Evolutionary conservation across 2,113 vertebrate species (phyloP), one percentile per base, ranked within the genome.

Genomic region (Mionectes macconnelli): DNA sequence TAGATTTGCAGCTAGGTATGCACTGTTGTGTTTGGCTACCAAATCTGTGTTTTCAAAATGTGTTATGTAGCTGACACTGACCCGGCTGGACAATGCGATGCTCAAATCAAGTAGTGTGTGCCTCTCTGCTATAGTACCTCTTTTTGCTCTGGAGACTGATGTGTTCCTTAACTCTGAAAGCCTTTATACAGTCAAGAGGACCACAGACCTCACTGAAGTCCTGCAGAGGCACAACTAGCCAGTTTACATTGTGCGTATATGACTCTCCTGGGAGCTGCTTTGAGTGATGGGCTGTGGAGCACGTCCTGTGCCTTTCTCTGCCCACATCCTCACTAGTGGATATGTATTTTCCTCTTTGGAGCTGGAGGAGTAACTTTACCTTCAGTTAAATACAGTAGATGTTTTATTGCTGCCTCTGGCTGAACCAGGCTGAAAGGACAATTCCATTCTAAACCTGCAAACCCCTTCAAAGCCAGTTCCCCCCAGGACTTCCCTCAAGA

Each of bases 171-270:
- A 0, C 64, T 59, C 40, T 47, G 53, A 90, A 73, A 74, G 12
- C 18, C 27, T 67, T 45, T 12, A 24, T 50, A 8, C 3, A 21
- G 6, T 17, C 23, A 3, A 9, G 18, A 87, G 16, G 21, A 47
- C 14, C 44, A 28, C 0, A 0, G 24, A 2, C 27, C 25, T 20
- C 25, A 2, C 4, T 8, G 28, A 42, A 49, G 21, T 4, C 42
- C 25, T 66, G 11, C 42, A 59, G 55, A 47, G 21, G 25, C 14
- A 23, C n/a, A 55, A 30, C 30, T n/a, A 76, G 14, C 3, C 63
- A 35, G 17, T 8, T 62, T 69, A 25, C 15, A 23, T 8, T 5
- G 2, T 39, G 31, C 0, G 0, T 9, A 6, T 31, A 4, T 13
- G 6, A 12, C 64, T 64, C 21, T 69, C 55, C 50, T 5, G 2